Percentiles rank a stretch among this genome's conserved stretches.
Evolutionary conservation across 2,888 invertebrate genomes (phyloP).

Genomic region (Eulithis prunata): DNA sequence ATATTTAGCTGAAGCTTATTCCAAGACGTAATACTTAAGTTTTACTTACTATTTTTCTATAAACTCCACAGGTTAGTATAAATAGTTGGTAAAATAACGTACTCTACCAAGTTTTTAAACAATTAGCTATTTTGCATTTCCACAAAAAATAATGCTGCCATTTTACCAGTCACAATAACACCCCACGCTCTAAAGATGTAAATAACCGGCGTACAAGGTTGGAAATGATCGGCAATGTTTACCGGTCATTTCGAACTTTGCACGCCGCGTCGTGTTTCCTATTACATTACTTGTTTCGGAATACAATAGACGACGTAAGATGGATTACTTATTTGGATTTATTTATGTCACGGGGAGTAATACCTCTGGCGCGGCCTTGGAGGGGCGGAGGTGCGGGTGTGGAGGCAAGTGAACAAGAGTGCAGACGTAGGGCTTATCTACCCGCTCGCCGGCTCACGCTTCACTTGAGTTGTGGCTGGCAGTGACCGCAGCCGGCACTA

Average conservation of each 20-base stretch:
- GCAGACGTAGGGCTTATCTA: constrained; percentile 68
- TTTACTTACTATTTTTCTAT: no score
- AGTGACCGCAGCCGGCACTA: constrained; percentile 56
- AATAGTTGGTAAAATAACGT: no score
- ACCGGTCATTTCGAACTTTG: constrained; percentile 10
- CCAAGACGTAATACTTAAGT: no score
- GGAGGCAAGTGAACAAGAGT: constrained; percentile 36
- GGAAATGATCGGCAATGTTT: constrained; percentile 10
- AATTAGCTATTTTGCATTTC: no score
- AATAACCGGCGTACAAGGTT: constrained; percentile 20
- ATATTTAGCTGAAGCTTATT: no score
- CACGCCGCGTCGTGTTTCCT: constrained; percentile 41
- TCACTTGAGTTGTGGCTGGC: constrained; percentile 66
- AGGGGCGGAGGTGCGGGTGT: constrained; percentile 43
- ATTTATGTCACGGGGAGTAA: constrained; percentile 72
- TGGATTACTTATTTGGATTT: constrained; percentile 60
- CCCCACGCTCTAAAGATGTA: constrained; percentile 3
- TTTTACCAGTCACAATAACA: no score
- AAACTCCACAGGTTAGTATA: no score
- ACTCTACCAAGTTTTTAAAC: no score
- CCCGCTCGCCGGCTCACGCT: constrained; percentile 55
- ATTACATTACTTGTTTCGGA: constrained; percentile 61
- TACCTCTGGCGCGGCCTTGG: constrained; percentile 74
- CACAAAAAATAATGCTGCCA: neutral
- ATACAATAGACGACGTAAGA: constrained; percentile 64